phyloP scores from a whole-genome alignment of 2,888 invertebrate genomes.

The Pantelozetes paolii region DNA sequence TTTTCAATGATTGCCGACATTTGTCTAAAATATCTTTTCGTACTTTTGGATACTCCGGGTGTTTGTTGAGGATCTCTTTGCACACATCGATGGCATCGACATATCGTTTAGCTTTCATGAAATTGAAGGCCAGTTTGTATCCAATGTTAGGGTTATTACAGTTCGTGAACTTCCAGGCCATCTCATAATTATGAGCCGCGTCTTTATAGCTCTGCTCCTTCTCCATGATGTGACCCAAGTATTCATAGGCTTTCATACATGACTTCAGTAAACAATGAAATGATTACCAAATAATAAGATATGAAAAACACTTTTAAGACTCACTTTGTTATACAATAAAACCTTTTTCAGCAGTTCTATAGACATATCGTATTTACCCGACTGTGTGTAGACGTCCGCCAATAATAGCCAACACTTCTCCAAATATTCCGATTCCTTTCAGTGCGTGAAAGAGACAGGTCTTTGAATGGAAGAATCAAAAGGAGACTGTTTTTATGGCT shows the following conservation, averaged over 20 bases:
- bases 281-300: too few species aligned
- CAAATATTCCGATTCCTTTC: slow-evolving; percentile 78
- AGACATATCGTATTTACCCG: slow-evolving; percentile 78
- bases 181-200: slow-evolving; percentile 74
- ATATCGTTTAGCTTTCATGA: slow-evolving; percentile 78
- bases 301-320: slow-evolving; percentile 22
- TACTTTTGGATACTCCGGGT: slow-evolving; percentile 84
- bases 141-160: slow-evolving; percentile 78
- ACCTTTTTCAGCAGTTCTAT: slow-evolving; percentile 65
- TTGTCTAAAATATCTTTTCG: slow-evolving; percentile 91
- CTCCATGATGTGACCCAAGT: slow-evolving; percentile 77
- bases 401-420: slow-evolving; percentile 91
- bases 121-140: slow-evolving; percentile 85
- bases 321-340: slow-evolving; percentile 56
- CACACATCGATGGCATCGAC: slow-evolving; percentile 90
- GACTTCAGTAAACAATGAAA: slow-evolving; percentile 58
- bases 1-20: slow-evolving; percentile 46
- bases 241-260: slow-evolving; percentile 84
- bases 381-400: slow-evolving; percentile 77
- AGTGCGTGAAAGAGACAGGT: too few species aligned
- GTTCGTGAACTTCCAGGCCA: slow-evolving; percentile 80
- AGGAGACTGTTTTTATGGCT: slow-evolving; percentile 1
- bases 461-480: not conserved
- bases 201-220: slow-evolving; percentile 85
- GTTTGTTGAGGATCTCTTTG: slow-evolving; percentile 71